Evolutionary conservation across 1,140 invertebrate species (phyloP).

Genomic region (Pseudomyrmex dendroicus): DNA sequence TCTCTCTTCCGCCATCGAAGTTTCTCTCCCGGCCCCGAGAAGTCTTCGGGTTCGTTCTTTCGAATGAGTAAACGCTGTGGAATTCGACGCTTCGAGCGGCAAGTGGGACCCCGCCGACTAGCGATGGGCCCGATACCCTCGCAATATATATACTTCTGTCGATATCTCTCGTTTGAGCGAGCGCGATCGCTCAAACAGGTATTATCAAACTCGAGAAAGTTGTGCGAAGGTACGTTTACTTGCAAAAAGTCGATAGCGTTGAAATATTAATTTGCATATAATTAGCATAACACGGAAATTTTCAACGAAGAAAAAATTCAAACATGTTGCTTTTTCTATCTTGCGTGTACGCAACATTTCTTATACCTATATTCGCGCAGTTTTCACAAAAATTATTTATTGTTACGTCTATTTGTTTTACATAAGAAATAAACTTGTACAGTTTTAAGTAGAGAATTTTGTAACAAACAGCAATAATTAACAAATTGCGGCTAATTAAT

Average conservation of each 20-base stretch:
- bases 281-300: conserved; percentile 23
- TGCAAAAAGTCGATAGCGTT: not conserved
- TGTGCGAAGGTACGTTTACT: conserved; percentile 5
- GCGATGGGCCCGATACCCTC: conserved; percentile 58
- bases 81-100: conserved; percentile 76
- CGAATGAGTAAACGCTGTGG: conserved; percentile 80
- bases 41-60: conserved; percentile 76
- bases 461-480: not conserved
- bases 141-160: conserved; percentile 24
- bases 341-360: too few species aligned
- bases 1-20: conserved; percentile 61
- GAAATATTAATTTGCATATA: conserved; percentile 25
- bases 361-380: too few species aligned
- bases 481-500: conserved; percentile 14
- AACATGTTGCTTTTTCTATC: not conserved
- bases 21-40: conserved; percentile 58
- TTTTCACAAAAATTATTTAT: too few species aligned
- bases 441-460: too few species aligned
- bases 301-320: not conserved
- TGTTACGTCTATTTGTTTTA: too few species aligned
- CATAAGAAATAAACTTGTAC: too few species aligned
- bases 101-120: conserved; percentile 50
- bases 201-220: conserved; percentile 42
- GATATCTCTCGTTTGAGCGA: conserved; percentile 31
- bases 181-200: conserved; percentile 2